Evolutionary conservation across 2,797 vertebrate genomes (phyloP).

Genomic region (Ceyx erithaca): DNA sequence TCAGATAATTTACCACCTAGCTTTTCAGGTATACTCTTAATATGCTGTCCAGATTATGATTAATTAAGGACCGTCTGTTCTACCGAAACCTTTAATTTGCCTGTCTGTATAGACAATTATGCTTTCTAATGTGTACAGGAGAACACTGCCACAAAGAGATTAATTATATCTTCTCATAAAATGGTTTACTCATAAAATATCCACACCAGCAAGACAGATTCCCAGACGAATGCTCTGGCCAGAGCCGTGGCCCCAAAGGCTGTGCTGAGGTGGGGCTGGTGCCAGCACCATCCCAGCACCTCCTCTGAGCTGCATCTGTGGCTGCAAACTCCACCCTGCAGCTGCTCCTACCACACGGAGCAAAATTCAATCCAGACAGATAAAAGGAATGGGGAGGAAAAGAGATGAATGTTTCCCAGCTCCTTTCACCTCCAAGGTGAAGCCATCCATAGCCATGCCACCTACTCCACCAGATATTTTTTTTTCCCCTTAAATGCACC

Average conservation of each 20-base stretch:
- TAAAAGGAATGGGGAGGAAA: background rate
- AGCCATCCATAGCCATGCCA: background rate
- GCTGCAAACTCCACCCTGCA: slow-evolving; percentile 41
- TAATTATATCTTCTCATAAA: slow-evolving; percentile 40
- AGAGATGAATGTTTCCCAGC: background rate
- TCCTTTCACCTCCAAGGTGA: slow-evolving; percentile 42
- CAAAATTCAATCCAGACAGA: slow-evolving; percentile 26
- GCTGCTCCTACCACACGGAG: background rate
- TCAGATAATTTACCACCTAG: slow-evolving; percentile 33
- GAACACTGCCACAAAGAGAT: slow-evolving; percentile 3
- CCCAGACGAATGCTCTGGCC: background rate
- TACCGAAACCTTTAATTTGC: slow-evolving; percentile 46
- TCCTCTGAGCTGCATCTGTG: background rate
- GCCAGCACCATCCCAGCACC: background rate
- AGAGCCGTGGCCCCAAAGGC: rapidly evolving
- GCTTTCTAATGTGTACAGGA: background rate
- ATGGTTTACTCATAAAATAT: background rate
- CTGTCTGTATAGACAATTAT: slow-evolving; percentile 15
- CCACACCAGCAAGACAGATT: background rate
- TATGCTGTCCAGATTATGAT: background rate
- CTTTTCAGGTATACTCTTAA: background rate
- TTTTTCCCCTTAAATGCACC: background rate
- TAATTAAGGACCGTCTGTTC: slow-evolving; percentile 16
- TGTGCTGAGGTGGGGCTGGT: rapidly evolving
- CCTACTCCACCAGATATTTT: background rate